Percentiles rank a stretch among this genome's conserved stretches.
These are phyloP conservation scores for Drosophila putrida DNA, from an alignment of 2,888 invertebrate species.

Conservation along the genomic window DNA sequence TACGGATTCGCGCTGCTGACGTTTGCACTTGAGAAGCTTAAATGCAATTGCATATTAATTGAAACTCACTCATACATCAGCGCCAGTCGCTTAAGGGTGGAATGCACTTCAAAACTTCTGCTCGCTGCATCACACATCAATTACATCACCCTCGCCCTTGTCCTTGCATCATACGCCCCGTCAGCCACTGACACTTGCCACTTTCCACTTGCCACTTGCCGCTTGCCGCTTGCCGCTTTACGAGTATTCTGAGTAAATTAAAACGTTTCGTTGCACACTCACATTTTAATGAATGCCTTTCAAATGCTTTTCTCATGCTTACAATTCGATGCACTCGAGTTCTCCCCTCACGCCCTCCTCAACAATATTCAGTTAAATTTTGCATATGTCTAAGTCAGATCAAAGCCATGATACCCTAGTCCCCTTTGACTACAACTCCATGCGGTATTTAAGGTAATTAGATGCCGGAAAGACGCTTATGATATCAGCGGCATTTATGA, in stretches of 20 bases:
- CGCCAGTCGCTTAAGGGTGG: constrained; percentile 15
- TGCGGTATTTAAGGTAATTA: constrained; percentile 54
- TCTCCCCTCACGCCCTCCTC: neutral
- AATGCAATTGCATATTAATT: constrained; percentile 71
- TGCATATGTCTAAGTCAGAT: constrained; percentile 51
- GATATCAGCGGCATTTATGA: constrained; percentile 26
- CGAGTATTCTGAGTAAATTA: constrained; percentile 57
- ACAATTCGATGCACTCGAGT: constrained; percentile 51
- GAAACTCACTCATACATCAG: constrained; percentile 46
- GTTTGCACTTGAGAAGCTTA: constrained; percentile 28
- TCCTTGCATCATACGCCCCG: constrained; percentile 12
- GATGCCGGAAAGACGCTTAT: constrained; percentile 5
- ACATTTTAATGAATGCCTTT: constrained; percentile 61
- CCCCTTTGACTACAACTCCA: neutral
- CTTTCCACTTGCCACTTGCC: constrained; percentile 14
- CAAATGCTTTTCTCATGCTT: constrained; percentile 49
- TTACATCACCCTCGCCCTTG: neutral
- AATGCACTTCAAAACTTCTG: constrained; percentile 18
- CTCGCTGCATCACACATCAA: constrained; percentile 12
- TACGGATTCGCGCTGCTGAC: constrained; percentile 18
- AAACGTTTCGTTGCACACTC: constrained; percentile 56
- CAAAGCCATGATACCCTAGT: constrained; percentile 51
- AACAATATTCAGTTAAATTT: constrained; percentile 16
- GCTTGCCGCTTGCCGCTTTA: constrained; percentile 14
- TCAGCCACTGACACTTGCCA: constrained; percentile 26